Evolutionary conservation across 2,113 vertebrate species (phyloP).

Genomic region (Rostratula benghalensis): DNA sequence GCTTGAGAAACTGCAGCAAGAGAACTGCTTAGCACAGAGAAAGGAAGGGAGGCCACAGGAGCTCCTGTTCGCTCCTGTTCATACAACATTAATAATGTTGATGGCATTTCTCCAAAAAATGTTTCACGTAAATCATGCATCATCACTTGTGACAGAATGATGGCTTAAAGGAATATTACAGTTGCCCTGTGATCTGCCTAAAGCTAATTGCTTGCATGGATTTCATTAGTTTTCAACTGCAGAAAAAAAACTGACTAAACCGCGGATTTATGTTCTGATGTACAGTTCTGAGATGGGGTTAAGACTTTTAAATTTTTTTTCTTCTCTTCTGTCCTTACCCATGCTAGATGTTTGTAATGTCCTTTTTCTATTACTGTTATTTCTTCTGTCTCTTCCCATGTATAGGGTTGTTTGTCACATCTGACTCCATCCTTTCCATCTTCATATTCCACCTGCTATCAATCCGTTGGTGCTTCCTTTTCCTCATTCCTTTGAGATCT

Average conservation of each 20-base stretch:
- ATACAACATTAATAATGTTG: not conserved
- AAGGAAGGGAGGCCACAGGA: not conserved
- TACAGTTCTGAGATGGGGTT: not conserved
- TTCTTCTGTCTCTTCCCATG: not conserved
- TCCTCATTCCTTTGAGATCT: not conserved
- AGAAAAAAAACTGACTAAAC: not conserved
- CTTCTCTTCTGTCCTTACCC: not conserved
- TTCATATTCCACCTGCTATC: not conserved
- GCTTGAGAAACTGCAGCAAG: not conserved
- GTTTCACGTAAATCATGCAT: constrained; percentile 29
- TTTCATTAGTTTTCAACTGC: constrained; percentile 2
- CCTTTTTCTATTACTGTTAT: not conserved
- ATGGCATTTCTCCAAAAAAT: constrained; percentile 21
- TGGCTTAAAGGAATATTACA: not conserved
- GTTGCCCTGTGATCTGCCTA: not conserved
- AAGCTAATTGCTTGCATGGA: constrained; percentile 7
- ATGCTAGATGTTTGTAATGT: not conserved
- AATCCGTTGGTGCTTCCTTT: not conserved
- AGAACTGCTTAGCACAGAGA: not conserved
- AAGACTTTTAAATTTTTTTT: not conserved
- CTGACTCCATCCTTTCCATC: not conserved
- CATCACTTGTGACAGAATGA: not conserved
- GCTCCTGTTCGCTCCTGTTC: not conserved
- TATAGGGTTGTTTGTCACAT: not conserved
- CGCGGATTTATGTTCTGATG: not conserved